Conservation (phyloP, 1,140 invertebrate genomes). For the Drosophila kurseongensis region DNA sequence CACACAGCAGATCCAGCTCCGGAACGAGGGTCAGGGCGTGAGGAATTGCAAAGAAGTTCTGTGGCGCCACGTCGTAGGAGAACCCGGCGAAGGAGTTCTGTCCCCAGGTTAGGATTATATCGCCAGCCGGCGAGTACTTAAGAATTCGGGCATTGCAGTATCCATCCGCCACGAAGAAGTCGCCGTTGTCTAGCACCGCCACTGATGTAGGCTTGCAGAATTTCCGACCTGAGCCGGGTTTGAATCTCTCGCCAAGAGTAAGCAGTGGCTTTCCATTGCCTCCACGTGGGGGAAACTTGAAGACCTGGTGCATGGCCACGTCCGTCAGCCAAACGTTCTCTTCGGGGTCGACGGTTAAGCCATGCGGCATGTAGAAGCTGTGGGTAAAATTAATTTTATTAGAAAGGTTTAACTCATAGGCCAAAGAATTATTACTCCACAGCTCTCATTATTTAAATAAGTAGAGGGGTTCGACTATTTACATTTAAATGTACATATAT, state of each 20-base stretch:
- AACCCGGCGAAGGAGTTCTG: slow-evolving; percentile 84
- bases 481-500: no score
- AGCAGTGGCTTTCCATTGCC: slow-evolving; percentile 82
- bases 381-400: slow-evolving; percentile 38
- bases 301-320: slow-evolving; percentile 95
- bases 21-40: slow-evolving; percentile 93
- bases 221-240: slow-evolving; percentile 92
- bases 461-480: no score
- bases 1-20: slow-evolving; percentile 90
- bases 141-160: slow-evolving; percentile 97
- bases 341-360: slow-evolving; percentile 92
- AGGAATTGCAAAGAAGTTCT: slow-evolving; percentile 90
- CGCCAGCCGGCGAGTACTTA: slow-evolving; percentile 92
- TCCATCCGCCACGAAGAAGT: slow-evolving; percentile 97
- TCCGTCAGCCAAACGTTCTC: slow-evolving; percentile 97
- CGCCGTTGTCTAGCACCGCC: slow-evolving; percentile 91
- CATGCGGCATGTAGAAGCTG: slow-evolving; percentile 97
- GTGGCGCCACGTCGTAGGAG: slow-evolving; percentile 80
- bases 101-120: slow-evolving; percentile 88
- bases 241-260: slow-evolving; percentile 87
- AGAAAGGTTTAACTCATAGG: background rate
- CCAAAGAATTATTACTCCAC: no score
- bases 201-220: slow-evolving; percentile 98
- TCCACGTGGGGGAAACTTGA: slow-evolving; percentile 88
- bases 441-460: no score